phyloP scores from a whole-genome alignment of 1,140 invertebrate species.

The Orius insidiosus region DNA sequence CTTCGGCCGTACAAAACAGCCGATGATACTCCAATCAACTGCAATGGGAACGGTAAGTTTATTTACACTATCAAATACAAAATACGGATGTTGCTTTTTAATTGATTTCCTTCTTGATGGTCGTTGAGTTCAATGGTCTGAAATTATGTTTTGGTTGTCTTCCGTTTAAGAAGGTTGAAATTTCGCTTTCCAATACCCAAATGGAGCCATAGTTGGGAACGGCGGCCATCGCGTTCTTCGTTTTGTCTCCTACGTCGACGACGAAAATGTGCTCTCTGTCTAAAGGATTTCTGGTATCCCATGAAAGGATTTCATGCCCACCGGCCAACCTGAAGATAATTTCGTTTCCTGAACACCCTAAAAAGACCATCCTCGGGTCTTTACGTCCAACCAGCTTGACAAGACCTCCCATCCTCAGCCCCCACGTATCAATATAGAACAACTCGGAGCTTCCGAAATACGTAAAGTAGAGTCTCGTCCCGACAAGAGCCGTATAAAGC shows the following conservation, averaged over 20 bases:
- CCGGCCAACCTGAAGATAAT: constrained; percentile 33
- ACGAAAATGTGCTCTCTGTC: constrained; percentile 18
- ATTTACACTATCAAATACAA: no score
- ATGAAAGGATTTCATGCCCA: constrained; percentile 30
- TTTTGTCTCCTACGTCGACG: not conserved
- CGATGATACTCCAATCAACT: no score
- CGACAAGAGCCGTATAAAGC: constrained; percentile 36
- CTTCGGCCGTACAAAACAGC: no score
- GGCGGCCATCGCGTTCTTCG: constrained; percentile 32
- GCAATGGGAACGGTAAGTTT: no score
- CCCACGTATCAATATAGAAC: constrained; percentile 35
- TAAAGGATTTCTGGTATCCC: constrained; percentile 26
- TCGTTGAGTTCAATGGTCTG: not conserved
- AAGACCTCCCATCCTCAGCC: constrained; percentile 25
- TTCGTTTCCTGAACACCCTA: constrained; percentile 32
- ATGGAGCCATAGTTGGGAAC: constrained; percentile 34
- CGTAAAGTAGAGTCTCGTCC: constrained; percentile 34
- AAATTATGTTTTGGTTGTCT: constrained; percentile 5
- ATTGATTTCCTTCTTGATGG: no score
- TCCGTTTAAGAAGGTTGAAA: constrained; percentile 39
- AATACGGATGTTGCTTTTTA: no score
- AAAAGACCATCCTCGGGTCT: constrained; percentile 29
- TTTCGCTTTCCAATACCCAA: constrained; percentile 40
- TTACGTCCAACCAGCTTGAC: constrained; percentile 27
- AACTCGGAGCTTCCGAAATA: constrained; percentile 34